Evolutionary conservation across 2,113 vertebrate species (phyloP), one percentile per base, ranked within the genome.

Genomic region (Typhlomys cinereus): DNA sequence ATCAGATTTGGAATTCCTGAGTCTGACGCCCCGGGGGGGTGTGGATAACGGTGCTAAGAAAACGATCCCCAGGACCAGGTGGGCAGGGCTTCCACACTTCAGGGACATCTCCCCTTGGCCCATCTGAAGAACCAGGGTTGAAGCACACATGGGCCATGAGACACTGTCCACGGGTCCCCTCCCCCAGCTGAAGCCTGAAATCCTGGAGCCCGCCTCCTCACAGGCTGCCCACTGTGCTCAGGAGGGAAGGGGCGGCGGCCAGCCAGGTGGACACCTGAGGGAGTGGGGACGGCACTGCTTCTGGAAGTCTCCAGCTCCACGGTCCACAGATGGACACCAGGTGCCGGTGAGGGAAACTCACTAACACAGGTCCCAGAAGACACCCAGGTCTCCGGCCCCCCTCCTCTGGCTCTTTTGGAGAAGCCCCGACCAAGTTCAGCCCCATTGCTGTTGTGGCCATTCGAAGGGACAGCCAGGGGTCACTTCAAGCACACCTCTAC

Each of bases 391-490:
- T 61, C 59, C 54, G 29, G 59, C 9, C 57, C 82, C 31, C 78
- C 50, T 48, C 20, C 52, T 76, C 62, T 41, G 3, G n/a, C 41
- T 75, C 25, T 50, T 41, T 82, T 2, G 34, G 52, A 5, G 29
- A 50, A 87, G 44, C 61, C 13, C 46, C 76, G 41, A 73, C 27
- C 9, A 20, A 80, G 46, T n/a, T 48, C 80, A 81, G 48, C 29
- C 46, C 89, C 91, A 29, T 3, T 34, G 73, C 75, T 27, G 36
- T 79, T 50, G 61, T 1, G 5, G 73, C n/a, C 81, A 70, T 50
- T 86, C 86, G 44, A 59, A 93, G 92, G 79, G 74, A 92, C 39
- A 73, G 66, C 59, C 80, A 36, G 48, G 52, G 69, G 88, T 82
- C 85, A 95, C 23, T 15, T 62, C 44, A 10, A 14, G 34, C 57